phyloP scores from a whole-genome alignment of 2,113 vertebrate species.

The Dryoscopus gambensis region DNA sequence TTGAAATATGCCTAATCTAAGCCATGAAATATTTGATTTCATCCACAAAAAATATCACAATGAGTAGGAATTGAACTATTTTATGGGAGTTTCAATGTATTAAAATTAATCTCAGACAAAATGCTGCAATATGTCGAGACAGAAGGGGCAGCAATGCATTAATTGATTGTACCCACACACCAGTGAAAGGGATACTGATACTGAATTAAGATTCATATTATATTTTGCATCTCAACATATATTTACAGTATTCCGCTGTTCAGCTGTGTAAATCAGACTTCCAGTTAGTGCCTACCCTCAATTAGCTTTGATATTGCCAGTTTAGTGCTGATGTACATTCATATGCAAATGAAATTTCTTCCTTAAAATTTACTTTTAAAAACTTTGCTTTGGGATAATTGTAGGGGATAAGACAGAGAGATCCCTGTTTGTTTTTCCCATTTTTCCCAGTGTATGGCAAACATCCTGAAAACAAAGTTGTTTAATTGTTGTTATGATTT shows the following conservation, averaged over 20 bases:
- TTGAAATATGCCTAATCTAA: not conserved
- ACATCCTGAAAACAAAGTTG: not conserved
- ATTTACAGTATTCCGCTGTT: not conserved
- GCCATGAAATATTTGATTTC: not conserved
- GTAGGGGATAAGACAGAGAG: not conserved
- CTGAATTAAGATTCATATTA: not conserved
- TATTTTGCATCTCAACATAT: not conserved
- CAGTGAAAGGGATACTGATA: not conserved
- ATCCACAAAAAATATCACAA: not conserved
- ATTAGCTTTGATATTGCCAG: slow-evolving; percentile 6
- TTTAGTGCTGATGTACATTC: slow-evolving; percentile 22
- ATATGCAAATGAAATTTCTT: slow-evolving; percentile 15
- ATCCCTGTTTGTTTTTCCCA: not conserved
- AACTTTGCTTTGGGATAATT: not conserved
- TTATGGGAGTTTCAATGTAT: not conserved
- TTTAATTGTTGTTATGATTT: not conserved
- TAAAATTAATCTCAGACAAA: not conserved
- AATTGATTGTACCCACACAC: not conserved
- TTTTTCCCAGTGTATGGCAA: not conserved
- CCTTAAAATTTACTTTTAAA: not conserved
- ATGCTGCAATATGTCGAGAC: not conserved
- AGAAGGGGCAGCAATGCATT: not conserved
- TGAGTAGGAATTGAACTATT: not conserved
- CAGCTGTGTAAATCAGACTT: slow-evolving; percentile 40
- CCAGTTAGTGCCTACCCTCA: not conserved